Conservation (phyloP, 2,113 vertebrate genomes). For the Fukomys damarensis region DNA sequence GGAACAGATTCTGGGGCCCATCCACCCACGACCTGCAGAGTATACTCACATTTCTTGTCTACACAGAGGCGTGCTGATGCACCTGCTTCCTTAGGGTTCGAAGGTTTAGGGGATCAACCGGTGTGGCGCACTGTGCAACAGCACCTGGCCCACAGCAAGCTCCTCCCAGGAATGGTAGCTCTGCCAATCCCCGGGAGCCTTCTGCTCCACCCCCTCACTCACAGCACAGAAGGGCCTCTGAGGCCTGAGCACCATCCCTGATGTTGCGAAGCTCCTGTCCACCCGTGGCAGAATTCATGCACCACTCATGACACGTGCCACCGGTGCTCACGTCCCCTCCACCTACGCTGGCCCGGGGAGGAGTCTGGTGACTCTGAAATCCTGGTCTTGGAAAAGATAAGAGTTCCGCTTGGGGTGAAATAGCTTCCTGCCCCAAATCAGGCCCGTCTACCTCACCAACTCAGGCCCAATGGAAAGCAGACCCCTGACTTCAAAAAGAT, state of each 20-base stretch:
- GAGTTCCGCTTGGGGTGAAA: not conserved
- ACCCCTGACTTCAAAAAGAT: not conserved
- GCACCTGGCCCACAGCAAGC: not conserved
- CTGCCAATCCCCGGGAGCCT: not conserved
- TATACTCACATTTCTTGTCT: not conserved
- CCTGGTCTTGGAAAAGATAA: not conserved
- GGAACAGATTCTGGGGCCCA: not conserved
- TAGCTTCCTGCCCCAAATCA: not conserved
- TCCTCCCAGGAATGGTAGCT: not conserved
- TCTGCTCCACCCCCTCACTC: not conserved
- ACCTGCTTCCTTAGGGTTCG: not conserved
- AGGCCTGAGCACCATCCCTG: not conserved
- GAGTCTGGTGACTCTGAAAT: not conserved
- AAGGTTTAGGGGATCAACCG: not conserved
- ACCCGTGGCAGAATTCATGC: not conserved
- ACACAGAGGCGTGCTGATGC: not conserved
- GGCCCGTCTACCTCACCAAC: not conserved
- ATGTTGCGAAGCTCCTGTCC: not conserved
- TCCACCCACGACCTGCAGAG: not conserved
- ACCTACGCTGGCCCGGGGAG: not conserved
- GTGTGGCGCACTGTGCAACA: not conserved
- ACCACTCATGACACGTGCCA: accelerated
- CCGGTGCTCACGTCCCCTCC: not conserved
- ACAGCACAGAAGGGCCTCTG: not conserved
- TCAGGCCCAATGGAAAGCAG: not conserved